Conservation (phyloP, 2,113 vertebrate species). For the Gadus macrocephalus region DNA sequence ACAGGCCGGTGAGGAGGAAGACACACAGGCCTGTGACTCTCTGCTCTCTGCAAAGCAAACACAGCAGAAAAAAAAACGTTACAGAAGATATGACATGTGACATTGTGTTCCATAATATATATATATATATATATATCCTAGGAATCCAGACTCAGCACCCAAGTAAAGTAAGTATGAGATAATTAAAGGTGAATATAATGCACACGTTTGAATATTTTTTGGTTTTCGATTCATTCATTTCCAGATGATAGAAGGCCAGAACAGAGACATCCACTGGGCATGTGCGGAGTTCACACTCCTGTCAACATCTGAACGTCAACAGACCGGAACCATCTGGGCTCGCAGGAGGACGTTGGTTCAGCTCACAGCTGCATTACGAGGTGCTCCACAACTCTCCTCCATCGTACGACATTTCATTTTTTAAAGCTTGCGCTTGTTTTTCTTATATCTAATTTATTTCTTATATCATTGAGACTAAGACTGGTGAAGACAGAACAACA, state of each 20-base stretch:
- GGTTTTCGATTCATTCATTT: too few relatives aligned
- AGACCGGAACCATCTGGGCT: not conserved
- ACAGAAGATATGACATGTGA: not conserved
- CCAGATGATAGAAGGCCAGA: not conserved
- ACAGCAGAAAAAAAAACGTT: conserved; percentile 2
- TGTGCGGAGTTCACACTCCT: not conserved
- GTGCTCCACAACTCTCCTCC: conserved; percentile 5
- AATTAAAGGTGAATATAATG: too few relatives aligned
- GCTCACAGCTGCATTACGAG: conserved; percentile 68
- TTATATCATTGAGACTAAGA: too few relatives aligned
- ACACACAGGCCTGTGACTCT: conserved; percentile 87
- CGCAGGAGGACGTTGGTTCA: conserved; percentile 56
- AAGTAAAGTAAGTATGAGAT: too few relatives aligned
- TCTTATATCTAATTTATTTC: too few relatives aligned
- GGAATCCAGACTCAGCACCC: too few relatives aligned
- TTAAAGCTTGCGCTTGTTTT: too few relatives aligned
- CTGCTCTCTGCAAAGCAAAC: conserved; percentile 84
- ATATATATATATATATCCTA: too few relatives aligned
- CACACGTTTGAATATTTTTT: too few relatives aligned
- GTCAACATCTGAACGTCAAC: not conserved
- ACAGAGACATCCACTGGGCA: not conserved
- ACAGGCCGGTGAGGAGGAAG: conserved; percentile 94
- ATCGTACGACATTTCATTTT: not conserved
- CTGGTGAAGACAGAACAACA: too few relatives aligned
- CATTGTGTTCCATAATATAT: not conserved